A percentile compares a stretch with the other conserved stretches of the same genome.
Conservation (phyloP, 2,113 vertebrate species). For the Elanoides forficatus region DNA sequence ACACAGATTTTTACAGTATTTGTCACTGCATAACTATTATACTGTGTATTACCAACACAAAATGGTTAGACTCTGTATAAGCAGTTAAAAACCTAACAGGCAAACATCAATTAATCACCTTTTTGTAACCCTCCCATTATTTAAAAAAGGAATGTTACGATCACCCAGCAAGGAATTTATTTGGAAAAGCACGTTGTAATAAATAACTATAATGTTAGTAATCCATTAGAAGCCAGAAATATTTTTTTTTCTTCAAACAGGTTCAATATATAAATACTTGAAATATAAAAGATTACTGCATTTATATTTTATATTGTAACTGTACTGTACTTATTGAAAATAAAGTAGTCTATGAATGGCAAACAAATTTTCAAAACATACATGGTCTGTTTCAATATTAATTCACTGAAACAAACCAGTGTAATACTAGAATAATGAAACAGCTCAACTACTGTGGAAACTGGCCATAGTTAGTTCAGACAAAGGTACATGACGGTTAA, state of each 20-base stretch:
- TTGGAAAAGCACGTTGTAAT: background rate
- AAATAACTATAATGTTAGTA: background rate
- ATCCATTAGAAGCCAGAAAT: background rate
- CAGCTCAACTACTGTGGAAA: background rate
- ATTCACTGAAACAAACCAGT: background rate
- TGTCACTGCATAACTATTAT: background rate
- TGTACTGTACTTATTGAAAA: background rate
- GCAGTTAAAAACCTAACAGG: background rate
- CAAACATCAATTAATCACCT: background rate
- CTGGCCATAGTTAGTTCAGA: background rate
- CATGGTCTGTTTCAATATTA: background rate
- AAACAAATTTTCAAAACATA: background rate
- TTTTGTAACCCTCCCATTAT: background rate
- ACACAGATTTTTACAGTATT: background rate
- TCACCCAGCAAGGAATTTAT: background rate
- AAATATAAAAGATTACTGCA: background rate
- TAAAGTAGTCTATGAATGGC: background rate
- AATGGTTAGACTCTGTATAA: background rate
- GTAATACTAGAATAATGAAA: background rate
- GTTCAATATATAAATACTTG: background rate
- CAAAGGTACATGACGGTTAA: background rate
- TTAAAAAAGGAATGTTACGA: background rate
- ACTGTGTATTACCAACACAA: background rate
- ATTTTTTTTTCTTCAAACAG: background rate
- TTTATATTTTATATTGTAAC: background rate